Percentiles rank a stretch among this genome's conserved stretches.
Conservation (phyloP, 1,140 invertebrate genomes). For the Drosophila orena region DNA sequence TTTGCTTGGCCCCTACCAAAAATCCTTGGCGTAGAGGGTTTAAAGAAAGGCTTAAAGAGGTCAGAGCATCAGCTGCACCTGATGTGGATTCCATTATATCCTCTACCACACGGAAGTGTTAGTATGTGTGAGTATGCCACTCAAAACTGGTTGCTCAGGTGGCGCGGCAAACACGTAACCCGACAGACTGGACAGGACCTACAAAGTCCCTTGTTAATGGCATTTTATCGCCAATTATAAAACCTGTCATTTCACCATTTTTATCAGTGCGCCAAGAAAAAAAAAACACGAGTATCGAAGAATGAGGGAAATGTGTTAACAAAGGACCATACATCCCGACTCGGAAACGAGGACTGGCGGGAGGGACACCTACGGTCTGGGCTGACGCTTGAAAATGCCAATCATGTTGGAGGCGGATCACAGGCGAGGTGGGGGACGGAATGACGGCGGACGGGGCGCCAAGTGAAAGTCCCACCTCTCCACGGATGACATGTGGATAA, state of each 20-base stretch:
- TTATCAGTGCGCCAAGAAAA: slow-evolving; percentile 57
- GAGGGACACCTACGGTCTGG: slow-evolving; percentile 16
- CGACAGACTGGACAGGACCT: slow-evolving; percentile 18
- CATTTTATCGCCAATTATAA: slow-evolving; percentile 82
- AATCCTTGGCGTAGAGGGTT: slow-evolving; percentile 5
- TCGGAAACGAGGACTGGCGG: slow-evolving; percentile 13
- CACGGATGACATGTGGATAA: slow-evolving; percentile 44
- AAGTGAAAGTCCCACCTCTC: slow-evolving; percentile 27
- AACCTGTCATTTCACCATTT: slow-evolving; percentile 73
- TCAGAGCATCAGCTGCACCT: slow-evolving; percentile 40
- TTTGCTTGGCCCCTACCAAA: slow-evolving; percentile 7
- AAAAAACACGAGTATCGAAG: slow-evolving; percentile 32
- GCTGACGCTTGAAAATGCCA: slow-evolving; percentile 68
- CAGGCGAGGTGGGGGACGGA: slow-evolving; percentile 5
- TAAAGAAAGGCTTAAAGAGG: slow-evolving; percentile 29
- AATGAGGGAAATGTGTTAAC: slow-evolving; percentile 45
- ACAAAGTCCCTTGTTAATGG: slow-evolving; percentile 68
- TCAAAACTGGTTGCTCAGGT: slow-evolving; percentile 42
- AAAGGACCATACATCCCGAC: slow-evolving; percentile 35
- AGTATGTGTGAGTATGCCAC: slow-evolving; percentile 33
- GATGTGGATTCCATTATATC: slow-evolving; percentile 24
- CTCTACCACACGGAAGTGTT: neutral
- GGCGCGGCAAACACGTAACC: slow-evolving; percentile 60
- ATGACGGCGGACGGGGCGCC: slow-evolving; percentile 3
- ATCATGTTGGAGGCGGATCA: slow-evolving; percentile 56